A percentile compares a stretch with the other conserved stretches of the same genome.
Conservation (phyloP, 2,797 vertebrate species). For the Glossophaga mutica region DNA sequence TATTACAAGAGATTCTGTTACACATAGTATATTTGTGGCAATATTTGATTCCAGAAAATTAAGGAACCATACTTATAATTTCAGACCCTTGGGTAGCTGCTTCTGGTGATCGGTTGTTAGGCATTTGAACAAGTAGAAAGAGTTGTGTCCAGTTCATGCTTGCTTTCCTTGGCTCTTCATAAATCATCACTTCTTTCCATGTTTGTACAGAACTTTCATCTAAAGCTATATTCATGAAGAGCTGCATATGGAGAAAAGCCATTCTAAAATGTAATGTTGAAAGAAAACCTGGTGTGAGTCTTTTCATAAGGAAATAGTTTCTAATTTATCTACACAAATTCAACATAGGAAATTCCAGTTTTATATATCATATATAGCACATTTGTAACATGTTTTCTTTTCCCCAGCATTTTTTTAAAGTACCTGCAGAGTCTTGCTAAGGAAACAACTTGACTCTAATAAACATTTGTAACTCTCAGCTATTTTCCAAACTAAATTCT, state of each 20-base stretch:
- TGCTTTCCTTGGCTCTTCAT: not conserved
- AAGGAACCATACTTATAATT: not conserved
- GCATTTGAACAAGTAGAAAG: not conserved
- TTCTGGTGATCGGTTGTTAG: not conserved
- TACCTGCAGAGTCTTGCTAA: not conserved
- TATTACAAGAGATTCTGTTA: not conserved
- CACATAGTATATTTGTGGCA: not conserved
- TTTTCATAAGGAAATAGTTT: slow-evolving; percentile 17
- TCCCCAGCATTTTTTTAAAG: not conserved
- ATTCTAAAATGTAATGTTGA: slow-evolving; percentile 4
- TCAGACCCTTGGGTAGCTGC: not conserved
- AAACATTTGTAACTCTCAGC: slow-evolving; percentile 26
- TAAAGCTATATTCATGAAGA: not conserved
- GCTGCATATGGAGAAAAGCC: not conserved
- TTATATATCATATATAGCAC: not conserved
- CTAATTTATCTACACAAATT: slow-evolving; percentile 25
- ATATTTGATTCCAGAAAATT: slow-evolving; percentile 5
- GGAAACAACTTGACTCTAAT: slow-evolving; percentile 27
- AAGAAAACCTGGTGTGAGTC: not conserved
- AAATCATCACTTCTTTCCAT: not conserved
- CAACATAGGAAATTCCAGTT: not conserved
- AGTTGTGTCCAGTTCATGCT: not conserved
- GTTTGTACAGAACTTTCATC: not conserved
- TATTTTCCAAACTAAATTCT: slow-evolving; percentile 45
- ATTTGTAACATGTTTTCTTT: slow-evolving; percentile 25